Evolutionary conservation across 2,113 vertebrate species (phyloP), one percentile per base, ranked within the genome.

Genomic region (Anthoscopus minutus): DNA sequence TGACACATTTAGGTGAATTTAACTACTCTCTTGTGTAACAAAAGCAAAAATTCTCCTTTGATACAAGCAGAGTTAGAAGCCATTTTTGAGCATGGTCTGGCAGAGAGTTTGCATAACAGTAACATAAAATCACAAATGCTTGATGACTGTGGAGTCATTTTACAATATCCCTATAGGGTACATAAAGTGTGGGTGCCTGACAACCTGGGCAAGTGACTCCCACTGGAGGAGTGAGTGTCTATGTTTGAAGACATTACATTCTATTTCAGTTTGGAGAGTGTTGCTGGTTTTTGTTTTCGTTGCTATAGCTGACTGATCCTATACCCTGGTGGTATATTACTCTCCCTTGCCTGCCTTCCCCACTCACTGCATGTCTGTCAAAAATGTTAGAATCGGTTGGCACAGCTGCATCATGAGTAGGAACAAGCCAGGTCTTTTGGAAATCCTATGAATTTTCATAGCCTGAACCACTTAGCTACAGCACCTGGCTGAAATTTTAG

Each of bases 381-480:
- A 71, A 95, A 96, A 84, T 50, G 72, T 84, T 95, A 74, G 67
- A 86, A 64, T 48, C 1, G 4, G 44, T 60, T 96, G 94, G 92
- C 94, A 93, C 71, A 44, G 71, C 64, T 28, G 7, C 60, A 64
- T 40, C 72, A 20, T 81, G 79, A 74, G 64, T 78, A 56, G 88
- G 64, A 95, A 90, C 51, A 83, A 78, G 85, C 40, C 56, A 62
- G 40, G 67, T 67, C 60, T 86, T 65, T 83, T 93, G 85, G 81
- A 86, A 93, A 86, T 62, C 67, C 67, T 83, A 67, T 88, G 88
- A 86, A 90, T 93, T 95, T 95, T 96, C 82, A 95, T 88, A 72
- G 16, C 3, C 1, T 1, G 18, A 62, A 51, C 19, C 74, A 81
- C 56, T 76, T 67, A 70, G 67, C 67, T 88, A 30, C 48, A 71